phyloP scores from a whole-genome alignment of 30 jellyfish, hydroid and myxozoan species.

The Aurelia aurita region DNA sequence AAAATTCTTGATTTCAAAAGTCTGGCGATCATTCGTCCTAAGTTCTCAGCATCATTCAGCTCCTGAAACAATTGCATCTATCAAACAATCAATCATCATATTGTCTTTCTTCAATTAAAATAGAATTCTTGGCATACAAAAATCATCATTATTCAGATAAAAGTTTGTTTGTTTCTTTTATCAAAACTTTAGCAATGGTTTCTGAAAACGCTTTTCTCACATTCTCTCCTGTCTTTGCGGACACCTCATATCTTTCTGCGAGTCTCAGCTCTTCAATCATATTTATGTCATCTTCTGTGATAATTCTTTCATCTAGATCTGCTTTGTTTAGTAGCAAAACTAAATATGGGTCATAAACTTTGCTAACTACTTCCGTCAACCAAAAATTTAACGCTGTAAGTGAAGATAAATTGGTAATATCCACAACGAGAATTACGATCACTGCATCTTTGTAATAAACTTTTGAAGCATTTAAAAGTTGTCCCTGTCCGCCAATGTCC shows the following conservation, averaged over 20 bases:
- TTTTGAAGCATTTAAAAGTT: conserved; percentile 44
- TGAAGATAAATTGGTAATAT: conserved; percentile 38
- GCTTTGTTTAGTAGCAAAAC: conserved; percentile 80
- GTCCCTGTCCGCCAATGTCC: conserved; percentile 91
- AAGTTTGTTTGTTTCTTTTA: conserved; percentile 79
- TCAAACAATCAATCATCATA: too few relatives aligned
- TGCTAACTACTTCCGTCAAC: conserved; percentile 52
- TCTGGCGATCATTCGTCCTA: too few relatives aligned
- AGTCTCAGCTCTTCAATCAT: conserved; percentile 17
- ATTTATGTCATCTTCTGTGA: conserved; percentile 46
- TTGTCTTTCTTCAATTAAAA: too few relatives aligned
- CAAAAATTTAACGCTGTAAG: conserved; percentile 39
- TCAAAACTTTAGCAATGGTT: conserved; percentile 62
- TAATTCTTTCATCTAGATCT: conserved; percentile 46
- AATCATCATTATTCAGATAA: not conserved
- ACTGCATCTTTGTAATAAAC: conserved; percentile 68
- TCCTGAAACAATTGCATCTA: too few relatives aligned
- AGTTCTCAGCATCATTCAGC: too few relatives aligned
- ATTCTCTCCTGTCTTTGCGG: conserved; percentile 91
- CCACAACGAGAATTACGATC: conserved; percentile 70
- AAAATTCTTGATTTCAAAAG: too few relatives aligned
- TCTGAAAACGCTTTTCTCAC: conserved; percentile 66
- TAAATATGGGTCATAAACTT: conserved; percentile 73
- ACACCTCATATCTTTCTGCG: conserved; percentile 70
- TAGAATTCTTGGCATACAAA: too few relatives aligned